These are phyloP conservation scores for Pachyseris speciosa DNA, from an alignment of 64 coral and sea anemone genomes.

Conservation along the genomic window DNA sequence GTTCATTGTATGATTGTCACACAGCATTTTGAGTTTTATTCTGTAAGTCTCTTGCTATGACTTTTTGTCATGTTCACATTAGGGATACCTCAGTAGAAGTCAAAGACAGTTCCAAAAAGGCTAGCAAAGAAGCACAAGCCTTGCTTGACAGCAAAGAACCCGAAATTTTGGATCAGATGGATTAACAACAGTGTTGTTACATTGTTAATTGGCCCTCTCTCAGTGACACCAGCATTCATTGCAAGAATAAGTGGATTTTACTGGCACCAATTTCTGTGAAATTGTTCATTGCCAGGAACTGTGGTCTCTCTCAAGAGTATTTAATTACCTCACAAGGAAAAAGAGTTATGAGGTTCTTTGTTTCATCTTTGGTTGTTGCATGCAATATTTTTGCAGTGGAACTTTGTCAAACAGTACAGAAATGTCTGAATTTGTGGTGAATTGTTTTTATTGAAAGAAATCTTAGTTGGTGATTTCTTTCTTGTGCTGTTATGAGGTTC, in stretches of 20 bases:
- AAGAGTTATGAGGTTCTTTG: no score
- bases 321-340: neutral
- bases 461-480: no score
- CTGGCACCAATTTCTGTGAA: neutral
- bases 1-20: no score
- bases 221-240: neutral
- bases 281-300: neutral
- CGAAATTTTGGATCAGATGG: slow-evolving; percentile 27
- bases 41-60: no score
- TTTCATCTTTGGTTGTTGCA: no score
- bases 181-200: neutral
- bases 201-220: no score
- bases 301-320: neutral
- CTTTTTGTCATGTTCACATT: neutral
- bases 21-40: no score
- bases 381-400: no score
- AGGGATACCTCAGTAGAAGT: slow-evolving; percentile 1
- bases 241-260: slow-evolving; percentile 3
- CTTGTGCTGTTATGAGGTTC: no score
- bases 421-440: no score
- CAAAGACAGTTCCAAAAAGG: neutral
- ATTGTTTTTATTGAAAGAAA: no score
- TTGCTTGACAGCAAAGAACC: neutral
- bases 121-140: neutral
- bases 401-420: no score